Percentiles rank a stretch among this genome's conserved stretches.
Conservation (phyloP, 1,140 invertebrate species). For the Camponotus pennsylvanicus region DNA sequence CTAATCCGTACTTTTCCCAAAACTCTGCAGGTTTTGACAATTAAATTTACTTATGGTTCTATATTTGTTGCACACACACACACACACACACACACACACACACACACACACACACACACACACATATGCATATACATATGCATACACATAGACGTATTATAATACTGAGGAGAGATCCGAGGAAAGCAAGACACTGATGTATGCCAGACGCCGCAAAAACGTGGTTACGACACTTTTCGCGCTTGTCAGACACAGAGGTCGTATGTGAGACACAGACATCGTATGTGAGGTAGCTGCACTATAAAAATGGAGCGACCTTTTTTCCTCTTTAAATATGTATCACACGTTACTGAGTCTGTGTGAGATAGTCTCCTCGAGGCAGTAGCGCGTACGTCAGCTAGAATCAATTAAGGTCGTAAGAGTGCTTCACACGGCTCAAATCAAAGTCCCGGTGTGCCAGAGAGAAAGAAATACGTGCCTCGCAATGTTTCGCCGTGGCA, state of each 20-base stretch:
- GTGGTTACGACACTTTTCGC: constrained; percentile 66
- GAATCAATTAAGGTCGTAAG: constrained; percentile 62
- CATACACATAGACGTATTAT: background rate
- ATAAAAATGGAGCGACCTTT: constrained; percentile 51
- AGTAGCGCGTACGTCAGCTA: constrained; percentile 59
- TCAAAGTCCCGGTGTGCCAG: constrained; percentile 47
- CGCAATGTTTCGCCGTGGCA: constrained; percentile 57
- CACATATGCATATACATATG: too few relatives aligned
- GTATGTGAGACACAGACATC: constrained; percentile 39
- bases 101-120: too few relatives aligned
- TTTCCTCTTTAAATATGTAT: constrained; percentile 63
- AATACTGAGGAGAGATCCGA: background rate
- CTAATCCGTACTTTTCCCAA: background rate
- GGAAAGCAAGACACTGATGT: constrained; percentile 46
- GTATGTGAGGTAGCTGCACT: constrained; percentile 42
- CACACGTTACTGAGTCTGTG: constrained; percentile 47
- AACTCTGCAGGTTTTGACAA: background rate
- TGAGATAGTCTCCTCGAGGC: constrained; percentile 33
- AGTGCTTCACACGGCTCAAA: constrained; percentile 52
- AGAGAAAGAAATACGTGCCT: constrained; percentile 60
- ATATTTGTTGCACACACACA: background rate
- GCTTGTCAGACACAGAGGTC: constrained; percentile 60
- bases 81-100: too few relatives aligned
- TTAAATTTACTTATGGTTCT: constrained; percentile 65
- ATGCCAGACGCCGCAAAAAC: constrained; percentile 62